phyloP scores from a whole-genome alignment of 2,888 invertebrate genomes.

The Platycnemis pennipes region DNA sequence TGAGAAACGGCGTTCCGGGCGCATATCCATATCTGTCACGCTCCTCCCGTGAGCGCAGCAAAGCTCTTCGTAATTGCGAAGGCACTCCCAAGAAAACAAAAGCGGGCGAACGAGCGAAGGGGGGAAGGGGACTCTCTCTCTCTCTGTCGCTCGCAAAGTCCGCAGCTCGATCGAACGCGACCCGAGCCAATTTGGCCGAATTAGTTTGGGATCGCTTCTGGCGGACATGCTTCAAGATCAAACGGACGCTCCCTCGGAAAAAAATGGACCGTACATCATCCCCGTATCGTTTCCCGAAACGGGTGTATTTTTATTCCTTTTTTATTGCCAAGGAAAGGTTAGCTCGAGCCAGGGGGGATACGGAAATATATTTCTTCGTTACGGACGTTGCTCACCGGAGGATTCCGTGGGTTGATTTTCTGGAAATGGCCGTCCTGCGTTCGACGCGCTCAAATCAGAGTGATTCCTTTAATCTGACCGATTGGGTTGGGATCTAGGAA shows the following conservation, averaged over 20 bases:
- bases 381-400: neutral
- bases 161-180: neutral
- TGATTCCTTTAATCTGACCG: neutral
- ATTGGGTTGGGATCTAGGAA: neutral
- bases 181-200: slow-evolving; percentile 4
- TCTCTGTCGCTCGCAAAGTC: neutral
- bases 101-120: neutral
- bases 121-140: neutral
- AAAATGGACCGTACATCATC: slow-evolving; percentile 9
- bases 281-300: neutral
- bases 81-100: slow-evolving; percentile 2
- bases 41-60: neutral
- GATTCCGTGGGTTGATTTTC: neutral
- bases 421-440: neutral
- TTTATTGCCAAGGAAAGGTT: slow-evolving; percentile 16
- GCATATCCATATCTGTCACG: slow-evolving; percentile 62
- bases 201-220: neutral
- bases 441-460: neutral
- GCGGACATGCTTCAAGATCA: neutral
- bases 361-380: slow-evolving; percentile 34
- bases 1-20: neutral
- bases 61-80: neutral
- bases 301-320: neutral
- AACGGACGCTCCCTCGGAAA: slow-evolving; percentile 2
- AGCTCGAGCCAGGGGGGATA: neutral